phyloP scores from a whole-genome alignment of 2,888 invertebrate genomes.

The Eupeodes latifasciatus region DNA sequence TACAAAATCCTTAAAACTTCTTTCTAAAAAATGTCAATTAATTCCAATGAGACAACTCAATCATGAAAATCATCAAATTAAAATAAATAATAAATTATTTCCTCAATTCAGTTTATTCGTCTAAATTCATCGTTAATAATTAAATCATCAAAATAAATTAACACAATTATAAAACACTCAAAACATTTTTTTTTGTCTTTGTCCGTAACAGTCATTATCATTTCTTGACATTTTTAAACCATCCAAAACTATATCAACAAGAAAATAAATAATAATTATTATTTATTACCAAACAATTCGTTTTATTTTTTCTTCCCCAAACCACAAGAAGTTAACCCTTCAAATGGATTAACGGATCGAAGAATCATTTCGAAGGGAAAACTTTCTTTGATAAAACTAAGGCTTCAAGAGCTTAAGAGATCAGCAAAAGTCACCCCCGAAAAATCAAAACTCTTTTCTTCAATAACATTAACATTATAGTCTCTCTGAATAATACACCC shows the following conservation, averaged over 20 bases:
- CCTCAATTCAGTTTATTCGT: too few species aligned
- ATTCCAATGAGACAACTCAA: too few species aligned
- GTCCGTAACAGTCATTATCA: background rate
- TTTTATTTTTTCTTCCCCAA: conserved; percentile 43
- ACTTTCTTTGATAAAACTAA: conserved; percentile 66
- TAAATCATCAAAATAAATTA: background rate
- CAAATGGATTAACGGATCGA: background rate
- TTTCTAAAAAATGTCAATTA: too few species aligned
- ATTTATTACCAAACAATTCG: conserved; percentile 53
- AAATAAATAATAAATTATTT: too few species aligned
- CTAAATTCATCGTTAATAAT: background rate
- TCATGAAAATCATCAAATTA: too few species aligned
- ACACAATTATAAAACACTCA: background rate
- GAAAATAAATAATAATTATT: background rate
- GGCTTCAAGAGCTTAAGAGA: conserved; percentile 73
- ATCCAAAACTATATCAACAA: conserved; percentile 40
- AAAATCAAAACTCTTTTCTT: conserved; percentile 56
- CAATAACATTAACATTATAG: conserved; percentile 26
- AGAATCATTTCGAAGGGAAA: conserved; percentile 46
- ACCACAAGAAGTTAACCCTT: conserved; percentile 50
- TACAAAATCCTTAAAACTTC: too few species aligned
- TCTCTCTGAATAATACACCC: conserved; percentile 39
- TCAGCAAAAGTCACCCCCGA: conserved; percentile 69
- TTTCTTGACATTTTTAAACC: conserved; percentile 21
- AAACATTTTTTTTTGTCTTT: background rate